Evolutionary conservation across 2,888 invertebrate species (phyloP).

Genomic region (Caenorhabditis wallacei): DNA sequence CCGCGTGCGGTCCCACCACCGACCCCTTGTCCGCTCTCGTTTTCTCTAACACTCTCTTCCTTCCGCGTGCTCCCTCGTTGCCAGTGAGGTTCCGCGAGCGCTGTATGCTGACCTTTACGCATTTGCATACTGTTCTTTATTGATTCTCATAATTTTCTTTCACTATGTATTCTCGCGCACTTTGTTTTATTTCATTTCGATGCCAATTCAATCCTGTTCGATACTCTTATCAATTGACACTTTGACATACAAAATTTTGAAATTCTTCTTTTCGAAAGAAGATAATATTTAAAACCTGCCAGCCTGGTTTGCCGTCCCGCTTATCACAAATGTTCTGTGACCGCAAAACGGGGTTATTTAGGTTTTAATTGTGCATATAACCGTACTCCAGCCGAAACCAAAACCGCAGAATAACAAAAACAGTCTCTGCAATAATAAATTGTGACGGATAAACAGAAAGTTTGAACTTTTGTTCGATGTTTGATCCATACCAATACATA

Average conservation of each 20-base stretch:
- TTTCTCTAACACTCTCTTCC: conserved; percentile 28
- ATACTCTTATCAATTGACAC: conserved; percentile 1
- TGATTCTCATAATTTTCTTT: conserved; percentile 3
- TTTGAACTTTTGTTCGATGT: conserved; percentile 61
- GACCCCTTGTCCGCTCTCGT: conserved; percentile 18
- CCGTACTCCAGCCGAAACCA: neutral
- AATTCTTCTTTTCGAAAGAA: conserved; percentile 10
- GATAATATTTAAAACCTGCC: neutral
- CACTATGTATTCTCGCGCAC: neutral
- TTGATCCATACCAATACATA: conserved; percentile 39
- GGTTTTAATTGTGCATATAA: conserved; percentile 34
- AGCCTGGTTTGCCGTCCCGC: conserved; percentile 1
- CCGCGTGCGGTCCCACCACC: neutral
- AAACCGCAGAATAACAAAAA: conserved; percentile 40
- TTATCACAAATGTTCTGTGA: conserved; percentile 23
- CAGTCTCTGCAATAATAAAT: conserved; percentile 6
- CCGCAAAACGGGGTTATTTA: conserved; percentile 34
- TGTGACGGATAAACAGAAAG: conserved; percentile 6
- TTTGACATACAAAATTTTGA: conserved; percentile 2
- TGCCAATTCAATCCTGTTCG: neutral
- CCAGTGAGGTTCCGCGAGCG: neutral
- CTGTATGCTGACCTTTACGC: conserved; percentile 49
- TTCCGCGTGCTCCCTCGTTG: conserved; percentile 17
- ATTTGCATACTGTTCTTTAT: conserved; percentile 50
- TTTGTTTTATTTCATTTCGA: neutral